Conservation (phyloP, 2,888 invertebrate species). For the Aphodius granarius region DNA sequence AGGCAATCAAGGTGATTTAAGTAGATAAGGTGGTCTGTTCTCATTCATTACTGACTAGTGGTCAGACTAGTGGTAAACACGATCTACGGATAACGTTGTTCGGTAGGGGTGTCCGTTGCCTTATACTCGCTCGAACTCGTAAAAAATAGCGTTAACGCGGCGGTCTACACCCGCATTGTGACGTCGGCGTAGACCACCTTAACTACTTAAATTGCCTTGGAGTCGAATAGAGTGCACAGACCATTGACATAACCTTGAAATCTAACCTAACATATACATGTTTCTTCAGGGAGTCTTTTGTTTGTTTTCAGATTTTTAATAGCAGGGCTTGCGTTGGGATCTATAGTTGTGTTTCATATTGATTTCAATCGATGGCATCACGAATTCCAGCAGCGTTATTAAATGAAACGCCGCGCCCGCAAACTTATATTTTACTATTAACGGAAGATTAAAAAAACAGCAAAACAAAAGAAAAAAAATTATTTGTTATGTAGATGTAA, state of each 20-base stretch:
- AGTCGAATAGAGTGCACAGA: background rate
- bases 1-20: too few species aligned
- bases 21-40: too few species aligned
- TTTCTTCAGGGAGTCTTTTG: too few species aligned
- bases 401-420: conserved; percentile 23
- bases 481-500: conserved; percentile 14
- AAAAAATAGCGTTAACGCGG: too few species aligned
- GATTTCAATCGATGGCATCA: conserved; percentile 99
- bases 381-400: conserved; percentile 93
- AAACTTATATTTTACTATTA: conserved; percentile 15
- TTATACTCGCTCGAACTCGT: too few species aligned
- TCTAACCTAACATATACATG: background rate
- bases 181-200: too few species aligned
- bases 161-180: too few species aligned
- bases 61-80: too few species aligned
- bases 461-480: conserved; percentile 1
- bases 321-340: conserved; percentile 96
- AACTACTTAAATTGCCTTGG: too few species aligned
- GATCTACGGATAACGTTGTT: too few species aligned
- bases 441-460: background rate
- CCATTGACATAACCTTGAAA: background rate
- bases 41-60: too few species aligned
- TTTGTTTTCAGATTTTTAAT: conserved; percentile 78
- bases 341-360: conserved; percentile 98
- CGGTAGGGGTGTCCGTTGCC: too few species aligned